Percentiles rank a stretch among this genome's conserved stretches.
These are phyloP conservation scores for Chironomus striatipennis DNA, from an alignment of 1,140 invertebrate genomes.

Conservation along the genomic window DNA sequence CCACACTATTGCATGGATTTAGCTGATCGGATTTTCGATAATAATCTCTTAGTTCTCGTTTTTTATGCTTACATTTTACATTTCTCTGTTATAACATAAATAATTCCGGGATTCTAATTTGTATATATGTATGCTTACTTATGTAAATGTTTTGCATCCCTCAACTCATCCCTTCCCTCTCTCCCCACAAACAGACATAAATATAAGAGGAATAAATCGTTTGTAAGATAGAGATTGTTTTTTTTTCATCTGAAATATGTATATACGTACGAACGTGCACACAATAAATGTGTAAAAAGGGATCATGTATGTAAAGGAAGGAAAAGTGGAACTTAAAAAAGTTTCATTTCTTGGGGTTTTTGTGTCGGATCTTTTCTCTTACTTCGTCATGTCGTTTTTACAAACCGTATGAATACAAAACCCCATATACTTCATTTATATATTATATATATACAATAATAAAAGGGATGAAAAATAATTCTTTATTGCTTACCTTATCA, in stretches of 20 bases:
- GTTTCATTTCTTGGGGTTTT: not conserved
- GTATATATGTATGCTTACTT: not conserved
- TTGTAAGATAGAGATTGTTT: no score
- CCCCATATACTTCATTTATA: no score
- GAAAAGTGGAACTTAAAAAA: not conserved
- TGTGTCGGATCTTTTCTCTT: no score
- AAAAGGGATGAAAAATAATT: conserved; percentile 14
- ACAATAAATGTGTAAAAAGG: conserved; percentile 11
- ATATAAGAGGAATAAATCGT: no score
- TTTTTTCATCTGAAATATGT: no score
- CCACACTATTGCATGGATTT: conserved; percentile 17
- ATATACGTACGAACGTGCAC: not conserved
- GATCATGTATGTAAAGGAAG: not conserved
- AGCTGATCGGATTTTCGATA: conserved; percentile 16
- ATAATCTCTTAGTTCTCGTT: not conserved
- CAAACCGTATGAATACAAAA: no score
- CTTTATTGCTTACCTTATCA: conserved; percentile 59
- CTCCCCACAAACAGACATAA: no score
- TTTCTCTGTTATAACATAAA: not conserved
- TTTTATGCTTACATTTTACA: no score
- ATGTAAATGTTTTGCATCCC: no score
- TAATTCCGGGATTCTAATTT: conserved; percentile 13
- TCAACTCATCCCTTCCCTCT: no score
- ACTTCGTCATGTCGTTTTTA: no score
- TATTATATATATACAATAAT: not conserved